Evolutionary conservation across 2,888 invertebrate species (phyloP), one percentile per base, ranked within the genome.

Genomic region (Pardosa pseudoannulata): DNA sequence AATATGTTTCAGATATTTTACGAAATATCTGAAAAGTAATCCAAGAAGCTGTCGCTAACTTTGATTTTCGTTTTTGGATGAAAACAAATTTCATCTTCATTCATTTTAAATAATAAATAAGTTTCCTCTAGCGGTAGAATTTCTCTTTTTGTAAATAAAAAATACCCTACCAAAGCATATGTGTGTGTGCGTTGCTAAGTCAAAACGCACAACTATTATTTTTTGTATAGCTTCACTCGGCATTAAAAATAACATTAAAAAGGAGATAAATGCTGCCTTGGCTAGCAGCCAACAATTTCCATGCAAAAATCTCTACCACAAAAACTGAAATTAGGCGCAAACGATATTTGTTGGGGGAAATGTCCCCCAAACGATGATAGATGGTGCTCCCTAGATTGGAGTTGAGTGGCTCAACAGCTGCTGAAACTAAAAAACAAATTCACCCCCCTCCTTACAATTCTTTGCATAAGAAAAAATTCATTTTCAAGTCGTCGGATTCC

Each of bases 311-410:
- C 31, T 50, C 67, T 29, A 31, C 79, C 79, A 72, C 79, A 79
- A 79, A 79, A 72, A 71, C 72, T 64, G 79, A 79, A 79, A 79
- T 79, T 79, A 79, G 71, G 79, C 65, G 72, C 79, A 65, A 79
- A 64, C 79, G 79, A 79, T 79, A 72, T 79, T 79, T 79, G 41
- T 41, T 71, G 27, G 31, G 41, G 56, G 56, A 16, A 39, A 79
- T 62, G 41, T 79, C 79, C 41, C 41, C 65, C 46, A 79, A 79
- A 79, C 65, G 72, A 79, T 79, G 79, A 79, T 72, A 64, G 62
- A 79, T 79, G 72, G 71, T 46, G 67, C 76, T 72, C 41, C 65
- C 41, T 62, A 72, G 41, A 79, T 71, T 65, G 64, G 72, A 72
- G 72, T 79, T 79, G 79, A 79, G 72, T 31, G 64, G 72, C 46